Conservation (phyloP, 2,888 invertebrate genomes). For the Yponomeuta evonymella region DNA sequence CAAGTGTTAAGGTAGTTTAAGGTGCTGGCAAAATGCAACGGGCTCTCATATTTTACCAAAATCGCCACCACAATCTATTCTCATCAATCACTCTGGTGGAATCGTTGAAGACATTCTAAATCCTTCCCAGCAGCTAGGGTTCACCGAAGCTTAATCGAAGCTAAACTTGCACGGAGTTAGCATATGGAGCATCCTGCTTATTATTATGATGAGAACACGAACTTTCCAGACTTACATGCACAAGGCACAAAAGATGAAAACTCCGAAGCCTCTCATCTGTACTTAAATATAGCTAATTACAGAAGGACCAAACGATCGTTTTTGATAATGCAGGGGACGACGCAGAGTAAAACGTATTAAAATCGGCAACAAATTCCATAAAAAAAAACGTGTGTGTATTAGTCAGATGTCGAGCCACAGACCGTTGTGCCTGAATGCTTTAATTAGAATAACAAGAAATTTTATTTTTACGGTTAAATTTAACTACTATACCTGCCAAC, state of each 20-base stretch:
- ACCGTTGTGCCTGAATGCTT: too few species aligned
- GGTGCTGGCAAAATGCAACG: background rate
- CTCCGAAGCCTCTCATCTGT: background rate
- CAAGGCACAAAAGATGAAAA: background rate
- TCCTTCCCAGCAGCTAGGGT: conserved; percentile 2
- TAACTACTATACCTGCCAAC: too few species aligned
- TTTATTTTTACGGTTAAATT: too few species aligned
- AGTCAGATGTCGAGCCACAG: too few species aligned
- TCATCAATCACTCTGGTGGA: background rate
- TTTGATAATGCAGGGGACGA: too few species aligned
- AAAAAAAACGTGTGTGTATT: too few species aligned
- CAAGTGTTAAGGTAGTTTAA: too few species aligned
- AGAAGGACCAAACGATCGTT: too few species aligned
- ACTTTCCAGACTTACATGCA: conserved; percentile 48
- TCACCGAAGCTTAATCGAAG: conserved; percentile 13
- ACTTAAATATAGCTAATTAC: background rate
- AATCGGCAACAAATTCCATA: too few species aligned
- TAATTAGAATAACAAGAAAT: too few species aligned
- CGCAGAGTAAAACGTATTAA: too few species aligned
- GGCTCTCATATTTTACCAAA: too few species aligned
- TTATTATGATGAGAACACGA: conserved; percentile 49
- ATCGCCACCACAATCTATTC: background rate
- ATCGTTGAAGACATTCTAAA: background rate
- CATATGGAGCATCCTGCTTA: conserved; percentile 49
- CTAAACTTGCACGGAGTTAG: conserved; percentile 30